Conservation (phyloP, 2,888 invertebrate species). For the Allygus modestus region DNA sequence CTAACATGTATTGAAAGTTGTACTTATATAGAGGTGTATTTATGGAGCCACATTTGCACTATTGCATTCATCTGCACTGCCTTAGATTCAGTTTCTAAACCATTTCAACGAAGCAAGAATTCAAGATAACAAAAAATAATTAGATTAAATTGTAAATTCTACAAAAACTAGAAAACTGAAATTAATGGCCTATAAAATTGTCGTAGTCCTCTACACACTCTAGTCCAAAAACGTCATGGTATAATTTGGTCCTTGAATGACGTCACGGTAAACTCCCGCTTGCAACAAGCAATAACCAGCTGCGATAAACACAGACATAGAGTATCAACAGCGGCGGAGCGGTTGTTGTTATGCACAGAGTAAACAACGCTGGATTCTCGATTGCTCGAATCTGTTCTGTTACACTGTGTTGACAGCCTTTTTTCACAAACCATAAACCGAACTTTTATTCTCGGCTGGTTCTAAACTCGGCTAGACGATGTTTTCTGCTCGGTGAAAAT, state of each 20-base stretch:
- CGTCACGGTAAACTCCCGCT: neutral
- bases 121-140: no score
- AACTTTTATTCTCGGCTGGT: conserved; percentile 13
- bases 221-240: no score
- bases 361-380: conserved; percentile 17
- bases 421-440: neutral
- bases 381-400: neutral
- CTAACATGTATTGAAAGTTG: no score
- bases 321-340: neutral
- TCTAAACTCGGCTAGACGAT: neutral
- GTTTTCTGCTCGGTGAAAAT: neutral
- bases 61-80: no score
- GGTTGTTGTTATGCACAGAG: conserved; percentile 22
- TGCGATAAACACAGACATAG: conserved; percentile 24
- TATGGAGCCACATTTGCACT: no score
- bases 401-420: conserved; percentile 6
- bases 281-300: neutral
- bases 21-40: no score
- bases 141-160: no score
- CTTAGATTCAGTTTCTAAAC: no score
- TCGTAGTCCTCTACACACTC: no score
- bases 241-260: neutral
- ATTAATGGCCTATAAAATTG: no score
- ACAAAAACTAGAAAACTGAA: no score
- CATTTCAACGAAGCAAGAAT: no score